Conservation (phyloP, 1,140 invertebrate genomes). For the Drosophila tsacasi region DNA sequence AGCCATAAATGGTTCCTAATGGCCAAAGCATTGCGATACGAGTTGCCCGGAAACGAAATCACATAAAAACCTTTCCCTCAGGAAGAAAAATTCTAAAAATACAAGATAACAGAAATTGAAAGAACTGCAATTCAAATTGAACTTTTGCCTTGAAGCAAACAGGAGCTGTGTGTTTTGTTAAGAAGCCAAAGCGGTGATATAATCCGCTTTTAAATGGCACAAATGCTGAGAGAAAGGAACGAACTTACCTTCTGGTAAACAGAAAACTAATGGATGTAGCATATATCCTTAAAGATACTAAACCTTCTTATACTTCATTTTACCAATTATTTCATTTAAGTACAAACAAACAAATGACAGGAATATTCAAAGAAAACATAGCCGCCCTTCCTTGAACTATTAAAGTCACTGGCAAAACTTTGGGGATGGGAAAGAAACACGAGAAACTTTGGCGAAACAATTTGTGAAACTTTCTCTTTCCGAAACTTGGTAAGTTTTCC, state of each 20-base stretch:
- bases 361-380: slow-evolving; percentile 4
- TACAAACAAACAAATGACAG: neutral
- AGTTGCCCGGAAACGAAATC: slow-evolving; percentile 34
- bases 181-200: neutral
- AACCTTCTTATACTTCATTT: neutral
- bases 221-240: neutral
- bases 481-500: slow-evolving; percentile 13
- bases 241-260: slow-evolving; percentile 8
- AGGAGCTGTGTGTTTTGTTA: neutral
- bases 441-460: slow-evolving; percentile 11
- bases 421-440: neutral
- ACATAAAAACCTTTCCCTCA: slow-evolving; percentile 25
- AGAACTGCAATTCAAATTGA: slow-evolving; percentile 28
- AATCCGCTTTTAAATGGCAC: slow-evolving; percentile 27
- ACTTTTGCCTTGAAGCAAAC: slow-evolving; percentile 2
- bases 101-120: slow-evolving; percentile 4
- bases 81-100: slow-evolving; percentile 29
- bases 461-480: slow-evolving; percentile 15
- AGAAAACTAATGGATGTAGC: neutral
- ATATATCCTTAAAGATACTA: no score
- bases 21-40: slow-evolving; percentile 8
- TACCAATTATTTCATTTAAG: neutral
- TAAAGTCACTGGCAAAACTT: slow-evolving; percentile 19
- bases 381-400: slow-evolving; percentile 1
- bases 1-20: slow-evolving; percentile 31